Conservation (phyloP, 2,797 vertebrate genomes). For the Cyprinella venusta region DNA sequence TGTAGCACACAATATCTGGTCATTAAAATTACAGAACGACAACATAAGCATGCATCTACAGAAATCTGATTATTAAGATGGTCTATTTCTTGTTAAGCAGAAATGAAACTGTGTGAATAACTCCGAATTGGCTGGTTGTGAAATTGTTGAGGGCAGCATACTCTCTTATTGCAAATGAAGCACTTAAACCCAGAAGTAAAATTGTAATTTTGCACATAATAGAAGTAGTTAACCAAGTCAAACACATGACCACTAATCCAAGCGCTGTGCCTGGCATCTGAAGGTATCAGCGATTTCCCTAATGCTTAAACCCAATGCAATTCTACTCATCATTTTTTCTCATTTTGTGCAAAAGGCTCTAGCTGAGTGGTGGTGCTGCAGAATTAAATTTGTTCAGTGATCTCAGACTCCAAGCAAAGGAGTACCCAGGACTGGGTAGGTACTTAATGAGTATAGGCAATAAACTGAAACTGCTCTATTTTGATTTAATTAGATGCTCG, state of each 20-base stretch:
- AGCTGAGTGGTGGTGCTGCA: slow-evolving; percentile 46
- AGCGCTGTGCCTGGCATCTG: slow-evolving; percentile 26
- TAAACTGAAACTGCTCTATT: slow-evolving; percentile 58
- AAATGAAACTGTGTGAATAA: neutral
- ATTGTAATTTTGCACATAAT: slow-evolving; percentile 27
- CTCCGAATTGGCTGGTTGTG: neutral
- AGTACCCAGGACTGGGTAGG: slow-evolving; percentile 37
- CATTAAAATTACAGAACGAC: neutral
- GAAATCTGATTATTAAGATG: neutral
- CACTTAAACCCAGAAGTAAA: slow-evolving; percentile 20
- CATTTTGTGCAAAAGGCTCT: slow-evolving; percentile 50
- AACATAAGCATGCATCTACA: neutral
- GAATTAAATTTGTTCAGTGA: slow-evolving; percentile 60
- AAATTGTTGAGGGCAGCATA: neutral
- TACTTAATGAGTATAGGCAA: slow-evolving; percentile 62
- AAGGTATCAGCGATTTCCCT: slow-evolving; percentile 31
- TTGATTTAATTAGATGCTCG: slow-evolving; percentile 74
- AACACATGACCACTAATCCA: slow-evolving; percentile 40
- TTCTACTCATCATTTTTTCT: slow-evolving; percentile 49
- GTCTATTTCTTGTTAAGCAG: neutral
- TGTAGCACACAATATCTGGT: slow-evolving; percentile 32
- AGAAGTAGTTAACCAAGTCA: slow-evolving; percentile 39
- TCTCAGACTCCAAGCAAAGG: slow-evolving; percentile 40
- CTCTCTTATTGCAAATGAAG: neutral
- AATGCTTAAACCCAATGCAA: slow-evolving; percentile 20